Evolutionary conservation across 2,888 invertebrate species (phyloP).

Genomic region (Drosophila ustulata): DNA sequence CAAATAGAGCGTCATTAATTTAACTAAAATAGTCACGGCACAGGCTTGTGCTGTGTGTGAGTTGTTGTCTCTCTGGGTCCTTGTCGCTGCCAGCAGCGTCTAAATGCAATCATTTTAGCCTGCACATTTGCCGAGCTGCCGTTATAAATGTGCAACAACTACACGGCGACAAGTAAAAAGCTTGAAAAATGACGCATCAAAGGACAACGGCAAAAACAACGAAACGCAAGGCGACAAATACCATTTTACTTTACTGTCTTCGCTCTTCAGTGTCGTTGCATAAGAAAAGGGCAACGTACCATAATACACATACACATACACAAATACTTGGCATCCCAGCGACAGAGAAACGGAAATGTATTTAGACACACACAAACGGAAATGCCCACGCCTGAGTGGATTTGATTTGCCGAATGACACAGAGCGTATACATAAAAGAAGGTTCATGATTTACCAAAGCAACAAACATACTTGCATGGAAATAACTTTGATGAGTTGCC

Average conservation of each 20-base stretch:
- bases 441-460: slow-evolving; percentile 29
- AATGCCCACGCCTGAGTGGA: slow-evolving; percentile 57
- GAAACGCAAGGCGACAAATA: slow-evolving; percentile 33
- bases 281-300: slow-evolving; percentile 29
- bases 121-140: slow-evolving; percentile 37
- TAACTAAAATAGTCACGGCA: slow-evolving; percentile 73
- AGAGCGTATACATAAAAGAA: slow-evolving; percentile 19
- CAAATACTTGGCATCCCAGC: slow-evolving; percentile 11
- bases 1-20: slow-evolving; percentile 77
- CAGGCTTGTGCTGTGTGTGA: neutral
- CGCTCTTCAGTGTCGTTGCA: slow-evolving; percentile 22
- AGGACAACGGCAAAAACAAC: slow-evolving; percentile 41
- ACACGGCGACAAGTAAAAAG: slow-evolving; percentile 62
- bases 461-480: slow-evolving; percentile 26
- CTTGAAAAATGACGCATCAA: slow-evolving; percentile 74
- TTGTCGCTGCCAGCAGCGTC: slow-evolving; percentile 27
- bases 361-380: slow-evolving; percentile 61
- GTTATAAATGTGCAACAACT: slow-evolving; percentile 74
- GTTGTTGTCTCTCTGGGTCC: slow-evolving; percentile 33
- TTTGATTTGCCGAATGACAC: slow-evolving; percentile 54
- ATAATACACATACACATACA: neutral
- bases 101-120: slow-evolving; percentile 76
- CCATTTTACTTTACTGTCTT: slow-evolving; percentile 46
- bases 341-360: slow-evolving; percentile 60
- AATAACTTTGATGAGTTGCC: slow-evolving; percentile 20